Evolutionary conservation across 2,888 invertebrate species (phyloP).

Genomic region (Phlogophora meticulosa): DNA sequence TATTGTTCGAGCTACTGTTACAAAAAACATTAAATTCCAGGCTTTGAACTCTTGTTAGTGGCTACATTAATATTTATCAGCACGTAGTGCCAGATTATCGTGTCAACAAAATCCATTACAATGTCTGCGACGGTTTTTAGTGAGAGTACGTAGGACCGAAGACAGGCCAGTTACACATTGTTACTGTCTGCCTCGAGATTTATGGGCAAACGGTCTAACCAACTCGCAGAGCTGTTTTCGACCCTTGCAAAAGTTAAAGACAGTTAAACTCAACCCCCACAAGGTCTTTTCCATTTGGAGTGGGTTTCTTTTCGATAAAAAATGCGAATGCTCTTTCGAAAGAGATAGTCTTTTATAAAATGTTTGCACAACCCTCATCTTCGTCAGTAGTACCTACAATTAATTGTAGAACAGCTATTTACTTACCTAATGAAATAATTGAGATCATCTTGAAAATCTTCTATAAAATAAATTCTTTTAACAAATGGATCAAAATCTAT

Average conservation of each 20-base stretch:
- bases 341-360: background rate
- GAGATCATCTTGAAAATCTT: background rate
- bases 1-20: too few relatives aligned
- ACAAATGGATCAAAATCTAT: background rate
- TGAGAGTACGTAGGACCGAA: constrained; percentile 54
- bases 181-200: constrained; percentile 74
- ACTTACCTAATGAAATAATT: background rate
- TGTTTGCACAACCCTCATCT: background rate
- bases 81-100: constrained; percentile 57
- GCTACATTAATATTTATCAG: constrained; percentile 51
- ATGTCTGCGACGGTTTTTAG: constrained; percentile 65
- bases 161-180: constrained; percentile 74
- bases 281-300: constrained; percentile 63
- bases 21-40: background rate
- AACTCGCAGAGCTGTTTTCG: constrained; percentile 66
- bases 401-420: background rate
- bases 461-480: background rate
- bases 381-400: background rate
- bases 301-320: constrained; percentile 68
- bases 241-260: constrained; percentile 73
- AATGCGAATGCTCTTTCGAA: constrained; percentile 45
- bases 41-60: constrained; percentile 15
- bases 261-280: constrained; percentile 67
- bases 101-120: constrained; percentile 67
- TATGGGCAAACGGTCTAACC: constrained; percentile 71